Conservation (phyloP, 2,113 vertebrate genomes). For the Paramisgurnus dabryanus region DNA sequence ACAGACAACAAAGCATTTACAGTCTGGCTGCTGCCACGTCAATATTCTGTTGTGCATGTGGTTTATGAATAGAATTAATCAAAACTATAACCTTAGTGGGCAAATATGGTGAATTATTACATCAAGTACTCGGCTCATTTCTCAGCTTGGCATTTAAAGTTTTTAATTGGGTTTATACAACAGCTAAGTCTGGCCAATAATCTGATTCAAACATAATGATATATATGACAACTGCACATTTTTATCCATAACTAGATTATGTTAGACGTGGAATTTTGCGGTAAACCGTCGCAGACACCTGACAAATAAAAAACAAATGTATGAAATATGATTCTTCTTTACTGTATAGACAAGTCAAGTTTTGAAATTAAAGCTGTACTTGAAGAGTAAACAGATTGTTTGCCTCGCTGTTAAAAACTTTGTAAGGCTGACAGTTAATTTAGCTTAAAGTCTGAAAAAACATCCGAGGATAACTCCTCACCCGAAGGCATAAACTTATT, state of each 20-base stretch:
- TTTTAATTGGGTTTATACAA: not conserved
- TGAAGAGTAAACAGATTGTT: not conserved
- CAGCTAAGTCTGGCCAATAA: not conserved
- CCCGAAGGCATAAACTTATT: not conserved
- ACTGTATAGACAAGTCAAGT: too few species aligned
- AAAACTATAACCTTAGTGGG: not conserved
- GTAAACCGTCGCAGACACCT: too few species aligned
- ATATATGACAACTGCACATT: not conserved
- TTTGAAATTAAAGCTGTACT: not conserved
- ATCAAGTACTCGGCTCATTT: not conserved
- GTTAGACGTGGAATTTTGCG: too few species aligned
- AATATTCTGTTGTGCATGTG: slow-evolving; percentile 70
- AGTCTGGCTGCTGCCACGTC: slow-evolving; percentile 79
- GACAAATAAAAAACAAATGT: too few species aligned
- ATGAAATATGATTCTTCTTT: too few species aligned
- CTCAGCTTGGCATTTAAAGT: not conserved
- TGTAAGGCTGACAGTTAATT: not conserved
- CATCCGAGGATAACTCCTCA: not conserved
- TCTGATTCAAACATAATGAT: not conserved
- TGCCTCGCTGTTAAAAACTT: not conserved
- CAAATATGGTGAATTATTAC: not conserved
- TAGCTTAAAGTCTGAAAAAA: not conserved
- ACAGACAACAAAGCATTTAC: slow-evolving; percentile 68
- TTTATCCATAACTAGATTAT: not conserved
- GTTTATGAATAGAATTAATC: slow-evolving; percentile 28